Conservation (phyloP, 2,113 vertebrate species). For the Pedionomus torquatus region DNA sequence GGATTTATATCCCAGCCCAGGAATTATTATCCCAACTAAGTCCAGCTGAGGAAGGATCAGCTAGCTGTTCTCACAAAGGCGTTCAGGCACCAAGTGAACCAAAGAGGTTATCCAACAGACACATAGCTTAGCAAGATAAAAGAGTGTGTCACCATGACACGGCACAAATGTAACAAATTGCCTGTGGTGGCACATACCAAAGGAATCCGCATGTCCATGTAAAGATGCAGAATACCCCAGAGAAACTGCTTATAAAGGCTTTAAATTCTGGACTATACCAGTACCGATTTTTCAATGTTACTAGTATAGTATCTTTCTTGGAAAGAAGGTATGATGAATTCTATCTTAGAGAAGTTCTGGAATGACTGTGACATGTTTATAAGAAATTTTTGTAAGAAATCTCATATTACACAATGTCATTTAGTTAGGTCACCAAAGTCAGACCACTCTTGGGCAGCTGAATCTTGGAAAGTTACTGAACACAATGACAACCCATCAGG, state of each 20-base stretch:
- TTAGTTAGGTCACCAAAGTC: background rate
- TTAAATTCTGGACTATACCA: background rate
- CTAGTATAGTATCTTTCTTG: background rate
- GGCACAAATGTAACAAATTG: fast-evolving
- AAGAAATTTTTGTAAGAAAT: background rate
- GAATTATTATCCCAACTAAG: background rate
- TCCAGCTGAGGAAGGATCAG: background rate
- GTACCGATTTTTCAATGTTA: background rate
- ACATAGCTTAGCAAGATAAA: background rate
- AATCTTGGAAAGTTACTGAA: background rate
- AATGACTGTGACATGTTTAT: background rate
- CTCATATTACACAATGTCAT: background rate
- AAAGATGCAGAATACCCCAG: background rate
- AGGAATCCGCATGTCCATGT: fast-evolving
- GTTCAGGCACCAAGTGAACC: background rate
- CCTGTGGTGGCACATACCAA: background rate
- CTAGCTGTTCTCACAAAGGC: background rate
- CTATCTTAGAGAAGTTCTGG: background rate
- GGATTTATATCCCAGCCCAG: background rate
- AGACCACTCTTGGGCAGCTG: background rate
- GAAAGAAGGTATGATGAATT: background rate
- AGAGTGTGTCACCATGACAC: fast-evolving
- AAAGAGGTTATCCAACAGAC: background rate
- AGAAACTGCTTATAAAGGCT: background rate
- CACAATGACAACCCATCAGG: background rate